phyloP scores from a whole-genome alignment of 2,113 vertebrate species.

The Solenodon paradoxus region DNA sequence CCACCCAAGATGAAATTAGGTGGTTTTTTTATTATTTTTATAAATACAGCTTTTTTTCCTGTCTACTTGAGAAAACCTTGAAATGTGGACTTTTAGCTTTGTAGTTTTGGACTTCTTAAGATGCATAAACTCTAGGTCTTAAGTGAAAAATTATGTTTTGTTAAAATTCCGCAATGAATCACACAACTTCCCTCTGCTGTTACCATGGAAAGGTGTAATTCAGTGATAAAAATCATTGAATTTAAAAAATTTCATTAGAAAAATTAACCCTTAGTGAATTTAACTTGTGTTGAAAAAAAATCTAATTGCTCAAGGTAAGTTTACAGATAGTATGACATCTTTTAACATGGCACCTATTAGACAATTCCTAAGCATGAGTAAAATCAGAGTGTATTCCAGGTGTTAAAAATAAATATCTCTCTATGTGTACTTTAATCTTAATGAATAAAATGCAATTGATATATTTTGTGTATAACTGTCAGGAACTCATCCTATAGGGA shows the following conservation, averaged over 20 bases:
- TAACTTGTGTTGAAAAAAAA: neutral
- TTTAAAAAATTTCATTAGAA: neutral
- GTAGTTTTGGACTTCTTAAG: neutral
- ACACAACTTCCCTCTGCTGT: neutral
- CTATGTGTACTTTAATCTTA: neutral
- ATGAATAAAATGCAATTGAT: neutral
- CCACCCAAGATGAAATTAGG: neutral
- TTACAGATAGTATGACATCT: neutral
- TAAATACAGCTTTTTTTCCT: neutral
- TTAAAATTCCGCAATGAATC: neutral
- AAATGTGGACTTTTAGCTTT: neutral
- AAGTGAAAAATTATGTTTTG: neutral
- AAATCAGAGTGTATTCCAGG: neutral
- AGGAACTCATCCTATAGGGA: neutral
- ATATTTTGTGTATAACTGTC: neutral
- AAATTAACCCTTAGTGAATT: neutral
- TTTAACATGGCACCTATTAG: neutral
- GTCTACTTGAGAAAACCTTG: neutral
- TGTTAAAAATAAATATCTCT: neutral
- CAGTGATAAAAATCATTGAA: neutral
- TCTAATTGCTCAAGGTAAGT: neutral
- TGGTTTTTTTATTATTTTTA: neutral
- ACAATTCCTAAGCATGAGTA: neutral
- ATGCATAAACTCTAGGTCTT: neutral
- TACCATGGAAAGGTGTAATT: neutral